Conservation (phyloP, 2,888 invertebrate genomes). For the Orthonychiurus folsomi region DNA sequence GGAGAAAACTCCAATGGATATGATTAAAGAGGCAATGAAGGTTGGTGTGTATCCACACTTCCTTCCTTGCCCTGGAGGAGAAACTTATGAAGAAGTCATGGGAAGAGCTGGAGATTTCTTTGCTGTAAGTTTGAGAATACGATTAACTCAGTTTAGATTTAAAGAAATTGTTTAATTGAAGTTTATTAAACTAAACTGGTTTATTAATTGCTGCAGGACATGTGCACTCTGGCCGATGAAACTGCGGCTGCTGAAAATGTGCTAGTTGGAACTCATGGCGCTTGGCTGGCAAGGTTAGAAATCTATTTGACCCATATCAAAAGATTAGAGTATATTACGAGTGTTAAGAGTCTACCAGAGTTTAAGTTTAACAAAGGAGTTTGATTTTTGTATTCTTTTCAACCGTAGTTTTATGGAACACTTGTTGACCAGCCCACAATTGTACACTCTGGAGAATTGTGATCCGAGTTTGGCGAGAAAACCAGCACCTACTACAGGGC, state of each 20-base stretch:
- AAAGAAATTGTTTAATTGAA: slow-evolving; percentile 4
- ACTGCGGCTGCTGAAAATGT: slow-evolving; percentile 1
- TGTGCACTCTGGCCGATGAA: slow-evolving; percentile 16
- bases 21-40: slow-evolving; percentile 16
- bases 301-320: too few species aligned
- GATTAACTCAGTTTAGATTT: background rate
- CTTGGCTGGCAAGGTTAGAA: slow-evolving; percentile 18
- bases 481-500: slow-evolving; percentile 22
- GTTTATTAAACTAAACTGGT: too few species aligned
- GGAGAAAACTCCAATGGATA: slow-evolving; percentile 22
- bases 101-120: slow-evolving; percentile 18
- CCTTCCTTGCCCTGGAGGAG: slow-evolving; percentile 20
- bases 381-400: too few species aligned
- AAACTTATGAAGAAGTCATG: slow-evolving; percentile 19
- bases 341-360: too few species aligned
- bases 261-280: slow-evolving; percentile 22
- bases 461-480: slow-evolving; percentile 13
- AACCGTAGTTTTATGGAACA: slow-evolving; percentile 19
- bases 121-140: slow-evolving; percentile 7
- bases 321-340: too few species aligned
- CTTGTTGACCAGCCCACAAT: slow-evolving; percentile 5
- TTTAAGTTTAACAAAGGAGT: too few species aligned
- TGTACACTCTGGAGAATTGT: slow-evolving; percentile 16
- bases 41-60: slow-evolving; percentile 18
- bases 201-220: slow-evolving; percentile 15